Evolutionary conservation across 2,888 invertebrate species (phyloP).

Genomic region (Cephus runcator): DNA sequence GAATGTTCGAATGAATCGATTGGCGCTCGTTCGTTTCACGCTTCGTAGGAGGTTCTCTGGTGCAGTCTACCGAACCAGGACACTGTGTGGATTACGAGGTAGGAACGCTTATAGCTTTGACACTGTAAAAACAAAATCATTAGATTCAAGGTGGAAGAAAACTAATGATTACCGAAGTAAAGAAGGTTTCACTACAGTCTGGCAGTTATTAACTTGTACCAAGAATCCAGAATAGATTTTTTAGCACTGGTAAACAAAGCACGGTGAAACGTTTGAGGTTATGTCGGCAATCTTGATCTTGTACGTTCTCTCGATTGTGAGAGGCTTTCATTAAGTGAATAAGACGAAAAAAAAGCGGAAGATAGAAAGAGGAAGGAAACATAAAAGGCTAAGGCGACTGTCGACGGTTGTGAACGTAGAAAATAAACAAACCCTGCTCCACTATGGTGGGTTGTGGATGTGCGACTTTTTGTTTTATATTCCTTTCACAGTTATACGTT

Average conservation of each 20-base stretch:
- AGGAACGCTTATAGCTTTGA: neutral
- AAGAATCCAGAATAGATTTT: neutral
- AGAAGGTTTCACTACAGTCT: neutral
- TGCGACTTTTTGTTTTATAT: constrained; percentile 29
- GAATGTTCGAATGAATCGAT: neutral
- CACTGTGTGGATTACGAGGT: neutral
- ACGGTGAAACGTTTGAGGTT: constrained; percentile 10
- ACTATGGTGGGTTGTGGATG: constrained; percentile 6
- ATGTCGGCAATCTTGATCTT: constrained; percentile 50
- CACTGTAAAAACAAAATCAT: neutral
- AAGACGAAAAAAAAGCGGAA: constrained; percentile 27
- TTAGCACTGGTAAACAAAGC: constrained; percentile 9
- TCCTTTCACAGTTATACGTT: constrained; percentile 36
- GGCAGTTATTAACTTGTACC: neutral
- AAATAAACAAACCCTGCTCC: constrained; percentile 1
- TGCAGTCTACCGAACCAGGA: neutral
- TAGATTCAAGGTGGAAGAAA: neutral
- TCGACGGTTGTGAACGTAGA: neutral
- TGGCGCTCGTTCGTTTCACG: neutral
- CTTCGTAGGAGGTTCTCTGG: neutral
- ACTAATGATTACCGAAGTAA: neutral
- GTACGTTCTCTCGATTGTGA: constrained; percentile 36
- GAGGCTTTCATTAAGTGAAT: constrained; percentile 31
- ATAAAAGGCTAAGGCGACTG: neutral
- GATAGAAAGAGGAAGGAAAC: constrained; percentile 11